phyloP scores from a whole-genome alignment of 2,888 invertebrate genomes.

The Spilosoma lubricipeda region DNA sequence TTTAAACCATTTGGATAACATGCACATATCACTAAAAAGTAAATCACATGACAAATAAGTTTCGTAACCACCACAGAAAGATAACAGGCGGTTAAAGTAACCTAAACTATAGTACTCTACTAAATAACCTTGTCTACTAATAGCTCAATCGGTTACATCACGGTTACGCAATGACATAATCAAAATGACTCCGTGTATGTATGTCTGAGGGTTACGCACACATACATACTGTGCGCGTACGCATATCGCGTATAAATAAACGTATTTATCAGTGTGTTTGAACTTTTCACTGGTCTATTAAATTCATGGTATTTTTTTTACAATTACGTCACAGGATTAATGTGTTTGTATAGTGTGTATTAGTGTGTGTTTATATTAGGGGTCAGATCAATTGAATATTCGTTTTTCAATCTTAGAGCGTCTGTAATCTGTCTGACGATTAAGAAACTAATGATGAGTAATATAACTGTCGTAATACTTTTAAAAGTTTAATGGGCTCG shows the following conservation, averaged over 20 bases:
- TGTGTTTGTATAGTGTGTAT: not conserved
- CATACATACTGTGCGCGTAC: constrained; percentile 23
- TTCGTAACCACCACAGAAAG: not conserved
- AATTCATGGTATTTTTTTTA: constrained; percentile 9
- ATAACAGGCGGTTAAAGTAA: constrained; percentile 4
- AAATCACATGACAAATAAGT: not conserved
- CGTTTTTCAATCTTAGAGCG: not conserved
- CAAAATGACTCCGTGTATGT: constrained; percentile 38
- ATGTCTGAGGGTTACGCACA: constrained; percentile 17
- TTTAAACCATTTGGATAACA: not conserved
- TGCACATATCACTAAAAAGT: not conserved
- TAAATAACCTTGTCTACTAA: constrained; percentile 48
- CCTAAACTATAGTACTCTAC: constrained; percentile 24
- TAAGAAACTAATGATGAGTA: not conserved
- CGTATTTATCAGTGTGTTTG: constrained; percentile 17
- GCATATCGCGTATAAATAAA: constrained; percentile 20
- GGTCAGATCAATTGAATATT: constrained; percentile 2
- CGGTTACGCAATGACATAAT: constrained; percentile 52
- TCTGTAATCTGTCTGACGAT: not conserved
- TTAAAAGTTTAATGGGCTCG: not conserved
- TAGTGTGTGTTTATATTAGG: not conserved
- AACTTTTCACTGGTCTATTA: constrained; percentile 7
- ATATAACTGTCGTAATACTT: not conserved
- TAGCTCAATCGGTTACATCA: constrained; percentile 55
- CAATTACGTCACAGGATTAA: not conserved